Conservation (phyloP, 2,888 invertebrate genomes). For the Slavum lentiscoides region DNA sequence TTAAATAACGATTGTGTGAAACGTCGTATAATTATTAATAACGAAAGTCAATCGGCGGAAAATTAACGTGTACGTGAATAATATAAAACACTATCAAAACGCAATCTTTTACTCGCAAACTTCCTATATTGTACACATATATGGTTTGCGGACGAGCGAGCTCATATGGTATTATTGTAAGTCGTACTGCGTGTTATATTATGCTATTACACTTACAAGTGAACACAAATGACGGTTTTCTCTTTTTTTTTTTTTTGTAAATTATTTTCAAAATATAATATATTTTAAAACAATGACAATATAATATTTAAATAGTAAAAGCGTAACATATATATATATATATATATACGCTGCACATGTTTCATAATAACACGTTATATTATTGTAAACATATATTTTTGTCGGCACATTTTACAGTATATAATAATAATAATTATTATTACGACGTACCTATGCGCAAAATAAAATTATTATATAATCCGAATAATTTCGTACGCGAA, state of each 20-base stretch:
- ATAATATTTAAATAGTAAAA: neutral
- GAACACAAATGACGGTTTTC: slow-evolving; percentile 5
- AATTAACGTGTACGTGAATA: neutral
- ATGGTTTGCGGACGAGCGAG: too few species aligned
- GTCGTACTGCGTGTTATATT: too few species aligned
- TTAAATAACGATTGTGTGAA: slow-evolving; percentile 12
- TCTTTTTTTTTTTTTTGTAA: slow-evolving; percentile 18
- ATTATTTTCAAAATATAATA: neutral
- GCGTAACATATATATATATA: slow-evolving; percentile 13
- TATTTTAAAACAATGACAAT: slow-evolving; percentile 15
- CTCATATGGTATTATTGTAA: too few species aligned
- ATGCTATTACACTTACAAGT: neutral
- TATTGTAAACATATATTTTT: too few species aligned
- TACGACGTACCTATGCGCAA: too few species aligned
- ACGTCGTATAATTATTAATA: neutral
- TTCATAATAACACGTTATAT: slow-evolving; percentile 1
- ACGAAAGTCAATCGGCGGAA: neutral
- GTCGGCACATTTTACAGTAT: too few species aligned
- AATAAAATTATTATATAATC: too few species aligned
- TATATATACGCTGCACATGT: neutral
- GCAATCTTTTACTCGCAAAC: neutral
- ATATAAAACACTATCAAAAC: neutral
- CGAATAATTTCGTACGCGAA: too few species aligned
- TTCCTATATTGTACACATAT: neutral
- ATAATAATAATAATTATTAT: too few species aligned